Evolutionary conservation across 1,140 invertebrate species (phyloP).

Genomic region (Trachymyrmex septentrionalis): DNA sequence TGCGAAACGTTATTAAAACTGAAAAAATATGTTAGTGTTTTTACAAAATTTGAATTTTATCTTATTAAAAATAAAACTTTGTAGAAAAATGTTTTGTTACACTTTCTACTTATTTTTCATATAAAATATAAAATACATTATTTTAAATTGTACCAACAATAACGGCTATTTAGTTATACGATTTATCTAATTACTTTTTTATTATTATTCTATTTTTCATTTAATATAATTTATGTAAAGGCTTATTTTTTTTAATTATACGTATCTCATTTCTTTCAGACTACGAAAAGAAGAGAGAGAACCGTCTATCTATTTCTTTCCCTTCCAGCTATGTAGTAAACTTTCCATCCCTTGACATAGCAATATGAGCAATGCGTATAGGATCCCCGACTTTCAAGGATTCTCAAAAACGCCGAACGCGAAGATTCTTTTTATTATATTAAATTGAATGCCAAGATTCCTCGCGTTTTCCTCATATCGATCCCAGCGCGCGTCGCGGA

Average conservation of each 20-base stretch:
- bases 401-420: slow-evolving; percentile 29
- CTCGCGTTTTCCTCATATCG: slow-evolving; percentile 44
- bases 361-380: slow-evolving; percentile 10
- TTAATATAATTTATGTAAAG: neutral
- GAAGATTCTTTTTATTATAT: slow-evolving; percentile 55
- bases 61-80: neutral
- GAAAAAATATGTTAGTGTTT: slow-evolving; percentile 7
- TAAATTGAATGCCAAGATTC: slow-evolving; percentile 59
- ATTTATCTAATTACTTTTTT: neutral
- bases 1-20: neutral
- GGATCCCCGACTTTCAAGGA: neutral
- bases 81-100: neutral
- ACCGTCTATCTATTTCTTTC: neutral
- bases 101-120: neutral
- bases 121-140: neutral
- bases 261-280: neutral
- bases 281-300: neutral
- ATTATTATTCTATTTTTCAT: neutral
- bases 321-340: neutral
- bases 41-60: slow-evolving; percentile 20
- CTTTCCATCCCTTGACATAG: neutral
- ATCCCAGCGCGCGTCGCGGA: slow-evolving; percentile 25
- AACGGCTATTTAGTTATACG: neutral
- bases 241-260: neutral
- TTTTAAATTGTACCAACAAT: neutral